Evolutionary conservation across 2,888 invertebrate species (phyloP).

Genomic region (Cheilosia variabilis): DNA sequence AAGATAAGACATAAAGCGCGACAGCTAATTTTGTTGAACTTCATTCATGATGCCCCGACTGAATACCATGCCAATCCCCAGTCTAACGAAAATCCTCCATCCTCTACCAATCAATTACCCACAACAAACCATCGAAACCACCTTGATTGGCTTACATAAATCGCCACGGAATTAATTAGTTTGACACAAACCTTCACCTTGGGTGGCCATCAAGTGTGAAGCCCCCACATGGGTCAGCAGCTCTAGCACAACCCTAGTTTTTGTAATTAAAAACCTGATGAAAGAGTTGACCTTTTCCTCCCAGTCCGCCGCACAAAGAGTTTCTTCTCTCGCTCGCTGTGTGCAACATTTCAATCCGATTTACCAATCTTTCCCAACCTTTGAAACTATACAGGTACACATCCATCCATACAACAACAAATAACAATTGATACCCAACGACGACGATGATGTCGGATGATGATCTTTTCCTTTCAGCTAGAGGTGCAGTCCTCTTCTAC

Average conservation of each 20-base stretch:
- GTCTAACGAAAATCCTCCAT: too few species aligned
- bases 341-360: conserved; percentile 38
- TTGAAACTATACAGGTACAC: background rate
- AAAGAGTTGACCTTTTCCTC: conserved; percentile 60
- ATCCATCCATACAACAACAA: background rate
- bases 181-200: conserved; percentile 62
- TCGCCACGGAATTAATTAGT: conserved; percentile 66
- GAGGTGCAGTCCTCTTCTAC: conserved; percentile 52
- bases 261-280: conserved; percentile 69
- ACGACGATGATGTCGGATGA: conserved; percentile 66
- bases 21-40: too few species aligned
- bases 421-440: conserved; percentile 34
- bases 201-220: conserved; percentile 63
- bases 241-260: conserved; percentile 27
- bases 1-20: too few species aligned
- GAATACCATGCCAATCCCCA: too few species aligned
- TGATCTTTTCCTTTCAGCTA: conserved; percentile 69
- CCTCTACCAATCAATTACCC: background rate
- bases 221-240: conserved; percentile 41
- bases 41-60: too few species aligned
- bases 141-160: conserved; percentile 32
- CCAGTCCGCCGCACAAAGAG: conserved; percentile 4
- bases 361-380: conserved; percentile 58
- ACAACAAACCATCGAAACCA: conserved; percentile 35
- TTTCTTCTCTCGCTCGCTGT: conserved; percentile 1